phyloP scores from a whole-genome alignment of 1,140 invertebrate species.

The Oncopeltus fasciatus region DNA sequence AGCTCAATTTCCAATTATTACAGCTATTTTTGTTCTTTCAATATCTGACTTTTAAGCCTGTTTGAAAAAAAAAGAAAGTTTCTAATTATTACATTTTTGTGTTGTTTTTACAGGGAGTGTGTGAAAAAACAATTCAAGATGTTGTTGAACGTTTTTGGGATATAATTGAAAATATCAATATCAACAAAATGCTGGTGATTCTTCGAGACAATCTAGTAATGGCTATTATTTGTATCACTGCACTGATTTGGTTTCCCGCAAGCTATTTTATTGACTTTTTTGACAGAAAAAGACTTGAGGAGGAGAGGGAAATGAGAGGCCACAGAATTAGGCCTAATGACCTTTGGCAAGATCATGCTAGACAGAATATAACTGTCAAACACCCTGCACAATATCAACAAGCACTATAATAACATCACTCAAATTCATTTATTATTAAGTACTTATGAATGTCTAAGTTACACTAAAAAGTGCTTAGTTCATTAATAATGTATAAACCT shows the following conservation, averaged over 20 bases:
- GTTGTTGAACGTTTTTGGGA: constrained; percentile 92
- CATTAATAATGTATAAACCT: no score
- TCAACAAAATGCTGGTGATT: constrained; percentile 78
- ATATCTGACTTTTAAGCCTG: no score
- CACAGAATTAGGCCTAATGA: neutral
- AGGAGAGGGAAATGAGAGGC: constrained; percentile 22
- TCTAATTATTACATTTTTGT: no score
- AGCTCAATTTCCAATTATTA: no score
- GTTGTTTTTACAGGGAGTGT: no score
- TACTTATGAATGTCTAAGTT: no score
- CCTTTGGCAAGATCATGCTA: neutral
- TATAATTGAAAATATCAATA: constrained; percentile 90
- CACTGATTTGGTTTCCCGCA: constrained; percentile 83
- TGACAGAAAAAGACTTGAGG: constrained; percentile 46
- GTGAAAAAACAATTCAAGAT: constrained; percentile 88
- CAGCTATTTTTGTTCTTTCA: no score
- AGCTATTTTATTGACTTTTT: constrained; percentile 70
- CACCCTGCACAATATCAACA: neutral
- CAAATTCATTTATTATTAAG: no score
- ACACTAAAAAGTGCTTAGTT: no score
- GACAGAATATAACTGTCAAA: neutral
- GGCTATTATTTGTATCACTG: constrained; percentile 72
- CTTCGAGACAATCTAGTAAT: constrained; percentile 80
- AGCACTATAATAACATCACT: no score
- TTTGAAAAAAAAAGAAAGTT: no score